These are phyloP conservation scores for Ptychoptera albimana DNA, from an alignment of 2,888 invertebrate species.

Conservation along the genomic window DNA sequence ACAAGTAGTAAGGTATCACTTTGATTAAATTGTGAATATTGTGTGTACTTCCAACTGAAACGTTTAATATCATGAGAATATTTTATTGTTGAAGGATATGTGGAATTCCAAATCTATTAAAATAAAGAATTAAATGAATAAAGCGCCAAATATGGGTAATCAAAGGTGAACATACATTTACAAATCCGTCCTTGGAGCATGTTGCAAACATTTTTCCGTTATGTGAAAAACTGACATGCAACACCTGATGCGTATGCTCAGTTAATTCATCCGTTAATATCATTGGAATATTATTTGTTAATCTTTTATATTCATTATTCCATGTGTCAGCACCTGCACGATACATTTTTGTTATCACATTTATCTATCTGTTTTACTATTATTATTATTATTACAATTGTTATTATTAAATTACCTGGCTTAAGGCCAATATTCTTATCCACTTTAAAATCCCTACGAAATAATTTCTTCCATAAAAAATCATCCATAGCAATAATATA, in stretches of 20 bases:
- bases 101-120: conserved; percentile 58
- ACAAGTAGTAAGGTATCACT: conserved; percentile 64
- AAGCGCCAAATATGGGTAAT: neutral
- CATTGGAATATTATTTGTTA: conserved; percentile 53
- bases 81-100: conserved; percentile 50
- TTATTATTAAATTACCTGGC: too few species aligned
- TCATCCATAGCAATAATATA: conserved; percentile 50
- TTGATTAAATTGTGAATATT: conserved; percentile 72
- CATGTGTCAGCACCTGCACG: conserved; percentile 46
- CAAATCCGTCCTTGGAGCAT: conserved; percentile 69
- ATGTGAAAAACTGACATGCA: conserved; percentile 74
- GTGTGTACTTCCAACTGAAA: conserved; percentile 75
- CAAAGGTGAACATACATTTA: conserved; percentile 40
- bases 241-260: conserved; percentile 62
- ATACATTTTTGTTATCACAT: neutral
- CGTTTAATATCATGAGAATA: conserved; percentile 61
- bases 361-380: neutral
- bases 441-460: conserved; percentile 48
- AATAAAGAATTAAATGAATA: conserved; percentile 7
- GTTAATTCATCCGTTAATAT: conserved; percentile 50
- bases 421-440: conserved; percentile 41
- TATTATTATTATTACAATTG: too few species aligned
- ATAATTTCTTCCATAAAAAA: conserved; percentile 56
- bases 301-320: conserved; percentile 56
- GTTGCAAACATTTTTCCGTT: conserved; percentile 74